Evolutionary conservation across 2,797 vertebrate genomes (phyloP).

Genomic region (Gambelia wislizenii): DNA sequence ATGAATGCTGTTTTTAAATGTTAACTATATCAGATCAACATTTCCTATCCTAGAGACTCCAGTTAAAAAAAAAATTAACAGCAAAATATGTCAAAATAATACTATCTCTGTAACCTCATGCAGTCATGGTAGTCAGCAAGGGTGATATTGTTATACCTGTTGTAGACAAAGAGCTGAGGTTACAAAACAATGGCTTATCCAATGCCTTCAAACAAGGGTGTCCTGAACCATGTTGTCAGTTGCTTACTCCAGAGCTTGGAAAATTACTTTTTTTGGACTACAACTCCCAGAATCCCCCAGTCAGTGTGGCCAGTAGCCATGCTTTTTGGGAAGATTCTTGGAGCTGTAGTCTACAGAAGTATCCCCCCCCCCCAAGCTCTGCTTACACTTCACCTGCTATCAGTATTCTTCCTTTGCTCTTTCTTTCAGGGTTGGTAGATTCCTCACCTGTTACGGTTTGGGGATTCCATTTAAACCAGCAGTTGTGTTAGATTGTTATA

Average conservation of each 20-base stretch:
- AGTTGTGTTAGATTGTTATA: neutral
- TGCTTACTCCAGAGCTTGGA: too few relatives aligned
- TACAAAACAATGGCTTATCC: neutral
- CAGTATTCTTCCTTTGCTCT: neutral
- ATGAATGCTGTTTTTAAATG: neutral
- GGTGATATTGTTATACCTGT: neutral
- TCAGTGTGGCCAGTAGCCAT: neutral
- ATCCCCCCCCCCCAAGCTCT: neutral
- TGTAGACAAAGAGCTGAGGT: too few relatives aligned
- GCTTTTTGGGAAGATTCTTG: neutral
- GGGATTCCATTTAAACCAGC: conserved; percentile 9
- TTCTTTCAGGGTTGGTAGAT: neutral
- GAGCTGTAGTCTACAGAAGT: neutral
- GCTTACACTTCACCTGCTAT: neutral
- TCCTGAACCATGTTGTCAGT: neutral
- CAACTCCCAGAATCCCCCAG: too few relatives aligned
- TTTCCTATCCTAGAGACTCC: neutral
- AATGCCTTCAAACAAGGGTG: neutral
- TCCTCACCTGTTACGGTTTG: neutral
- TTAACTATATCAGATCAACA: neutral
- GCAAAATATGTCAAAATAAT: neutral
- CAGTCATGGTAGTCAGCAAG: neutral
- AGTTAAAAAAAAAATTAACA: neutral
- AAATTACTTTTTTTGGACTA: too few relatives aligned
- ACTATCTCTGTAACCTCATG: neutral